These are phyloP conservation scores for Panurus biarmicus DNA, from an alignment of 2,113 vertebrate species.

Conservation along the genomic window DNA sequence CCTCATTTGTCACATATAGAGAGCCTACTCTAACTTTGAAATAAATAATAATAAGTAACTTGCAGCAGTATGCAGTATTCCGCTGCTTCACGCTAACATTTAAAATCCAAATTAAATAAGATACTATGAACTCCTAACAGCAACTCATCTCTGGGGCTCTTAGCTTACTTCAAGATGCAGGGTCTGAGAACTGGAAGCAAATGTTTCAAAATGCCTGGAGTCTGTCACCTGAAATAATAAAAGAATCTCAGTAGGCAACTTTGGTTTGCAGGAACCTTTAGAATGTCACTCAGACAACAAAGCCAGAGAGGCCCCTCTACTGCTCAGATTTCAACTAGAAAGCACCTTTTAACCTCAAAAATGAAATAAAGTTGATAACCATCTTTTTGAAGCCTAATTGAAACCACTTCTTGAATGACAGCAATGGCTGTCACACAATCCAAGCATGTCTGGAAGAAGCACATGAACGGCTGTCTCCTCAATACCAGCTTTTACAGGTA, in stretches of 20 bases:
- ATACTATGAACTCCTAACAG: not conserved
- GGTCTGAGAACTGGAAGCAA: not conserved
- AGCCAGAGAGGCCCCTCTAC: not conserved
- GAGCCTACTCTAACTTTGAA: not conserved
- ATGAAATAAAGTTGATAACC: not conserved
- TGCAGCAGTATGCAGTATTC: not conserved
- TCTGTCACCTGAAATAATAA: not conserved
- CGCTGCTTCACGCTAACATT: not conserved
- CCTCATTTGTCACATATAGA: rapidly evolving
- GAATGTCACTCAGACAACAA: not conserved
- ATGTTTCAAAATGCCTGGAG: not conserved
- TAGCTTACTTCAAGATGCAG: not conserved
- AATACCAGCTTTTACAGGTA: not conserved
- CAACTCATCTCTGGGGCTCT: not conserved
- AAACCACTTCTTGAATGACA: not conserved
- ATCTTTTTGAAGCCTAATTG: not conserved
- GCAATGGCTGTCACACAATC: not conserved
- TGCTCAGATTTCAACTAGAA: not conserved
- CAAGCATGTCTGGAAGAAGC: not conserved
- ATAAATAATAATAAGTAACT: not conserved
- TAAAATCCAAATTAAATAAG: not conserved
- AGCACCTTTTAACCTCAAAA: not conserved
- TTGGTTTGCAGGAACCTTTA: not conserved
- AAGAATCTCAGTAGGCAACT: not conserved
- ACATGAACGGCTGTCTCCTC: not conserved